These are phyloP conservation scores for Allolobophora icterica DNA, from an alignment of 2,888 invertebrate species.

Conservation along the genomic window DNA sequence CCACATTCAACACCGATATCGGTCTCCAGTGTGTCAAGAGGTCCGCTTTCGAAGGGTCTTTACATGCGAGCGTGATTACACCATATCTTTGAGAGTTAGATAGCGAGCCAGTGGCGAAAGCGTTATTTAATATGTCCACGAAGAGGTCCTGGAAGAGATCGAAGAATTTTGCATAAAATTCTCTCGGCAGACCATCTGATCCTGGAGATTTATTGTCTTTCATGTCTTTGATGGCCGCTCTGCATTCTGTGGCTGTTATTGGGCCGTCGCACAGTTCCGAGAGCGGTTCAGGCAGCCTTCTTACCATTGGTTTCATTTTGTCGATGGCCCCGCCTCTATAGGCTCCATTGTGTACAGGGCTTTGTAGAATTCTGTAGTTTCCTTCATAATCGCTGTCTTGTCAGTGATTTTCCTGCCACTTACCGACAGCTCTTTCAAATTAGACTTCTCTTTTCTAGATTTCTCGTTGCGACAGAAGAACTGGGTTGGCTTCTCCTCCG, in stretches of 20 bases:
- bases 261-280: background rate
- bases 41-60: background rate
- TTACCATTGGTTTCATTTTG: background rate
- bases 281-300: background rate
- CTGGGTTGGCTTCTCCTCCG: background rate
- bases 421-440: background rate
- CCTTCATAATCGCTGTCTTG: background rate
- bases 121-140: background rate
- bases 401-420: background rate
- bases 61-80: background rate
- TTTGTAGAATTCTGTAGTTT: background rate
- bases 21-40: background rate
- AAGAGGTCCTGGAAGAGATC: background rate
- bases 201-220: too few relatives aligned
- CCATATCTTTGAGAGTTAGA: background rate
- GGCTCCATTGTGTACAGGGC: background rate
- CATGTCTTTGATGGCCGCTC: background rate
- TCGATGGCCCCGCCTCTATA: background rate
- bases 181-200: background rate
- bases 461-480: background rate
- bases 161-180: background rate
- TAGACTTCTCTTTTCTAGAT: background rate
- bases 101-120: background rate
- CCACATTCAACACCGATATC: background rate
- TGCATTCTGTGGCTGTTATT: background rate